Evolutionary conservation across 2,888 invertebrate species (phyloP).

Genomic region (Ecliptopera silaceata): DNA sequence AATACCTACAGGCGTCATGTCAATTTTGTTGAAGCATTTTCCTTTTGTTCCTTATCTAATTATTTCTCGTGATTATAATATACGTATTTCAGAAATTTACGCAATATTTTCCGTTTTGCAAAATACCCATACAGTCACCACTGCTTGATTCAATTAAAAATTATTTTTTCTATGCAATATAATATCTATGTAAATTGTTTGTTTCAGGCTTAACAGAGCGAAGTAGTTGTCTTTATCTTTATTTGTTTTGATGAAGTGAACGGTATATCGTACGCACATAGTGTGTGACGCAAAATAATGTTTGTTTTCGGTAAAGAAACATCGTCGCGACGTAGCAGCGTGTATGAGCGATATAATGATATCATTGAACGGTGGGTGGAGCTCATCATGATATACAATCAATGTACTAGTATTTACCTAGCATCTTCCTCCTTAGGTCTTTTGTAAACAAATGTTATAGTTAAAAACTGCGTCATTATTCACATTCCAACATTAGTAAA

Average conservation of each 20-base stretch:
- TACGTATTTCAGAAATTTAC: constrained; percentile 13
- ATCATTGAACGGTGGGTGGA: neutral
- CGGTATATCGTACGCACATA: constrained; percentile 32
- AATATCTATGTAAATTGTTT: neutral
- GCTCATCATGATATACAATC: neutral
- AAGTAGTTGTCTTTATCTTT: constrained; percentile 43
- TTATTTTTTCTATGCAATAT: no score
- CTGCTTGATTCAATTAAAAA: no score
- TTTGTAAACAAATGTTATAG: neutral
- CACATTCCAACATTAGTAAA: constrained; percentile 28
- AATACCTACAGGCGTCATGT: constrained; percentile 61
- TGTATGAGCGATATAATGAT: neutral
- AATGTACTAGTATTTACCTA: neutral
- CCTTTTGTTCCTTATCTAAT: constrained; percentile 14
- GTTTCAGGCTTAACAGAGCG: neutral
- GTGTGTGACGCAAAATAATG: constrained; percentile 50
- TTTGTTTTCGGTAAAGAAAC: constrained; percentile 32
- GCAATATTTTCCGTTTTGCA: neutral
- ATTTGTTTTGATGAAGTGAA: constrained; percentile 50
- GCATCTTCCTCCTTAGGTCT: neutral
- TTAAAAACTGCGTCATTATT: constrained; percentile 2
- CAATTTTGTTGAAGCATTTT: constrained; percentile 14
- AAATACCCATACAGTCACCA: neutral
- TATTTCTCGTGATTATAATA: neutral
- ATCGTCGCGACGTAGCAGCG: neutral